phyloP scores from a whole-genome alignment of 2,888 invertebrate species.

The Rosalia funebris region DNA sequence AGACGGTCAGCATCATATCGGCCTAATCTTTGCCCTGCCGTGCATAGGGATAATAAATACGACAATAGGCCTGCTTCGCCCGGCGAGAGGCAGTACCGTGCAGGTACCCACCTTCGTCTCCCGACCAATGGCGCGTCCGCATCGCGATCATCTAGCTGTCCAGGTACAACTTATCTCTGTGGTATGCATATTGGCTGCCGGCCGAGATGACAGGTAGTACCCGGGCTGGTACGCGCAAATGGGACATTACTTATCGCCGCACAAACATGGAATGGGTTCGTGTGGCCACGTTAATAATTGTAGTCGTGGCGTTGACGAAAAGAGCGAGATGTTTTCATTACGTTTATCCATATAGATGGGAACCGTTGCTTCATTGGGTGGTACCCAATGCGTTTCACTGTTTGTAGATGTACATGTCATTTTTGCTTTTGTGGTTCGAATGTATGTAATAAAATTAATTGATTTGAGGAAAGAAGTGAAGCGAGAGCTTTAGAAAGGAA shows the following conservation, averaged over 20 bases:
- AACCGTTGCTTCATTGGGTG: not conserved
- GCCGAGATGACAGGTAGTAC: constrained; percentile 2
- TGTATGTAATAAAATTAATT: too few relatives aligned
- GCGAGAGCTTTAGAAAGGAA: too few relatives aligned
- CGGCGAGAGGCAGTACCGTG: constrained; percentile 27
- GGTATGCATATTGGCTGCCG: not conserved
- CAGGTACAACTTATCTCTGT: constrained; percentile 7
- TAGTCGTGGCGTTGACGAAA: too few relatives aligned
- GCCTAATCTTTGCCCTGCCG: not conserved
- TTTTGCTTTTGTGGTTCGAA: too few relatives aligned
- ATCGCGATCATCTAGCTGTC: constrained; percentile 20
- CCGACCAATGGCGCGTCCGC: constrained; percentile 17
- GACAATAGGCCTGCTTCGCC: constrained; percentile 21
- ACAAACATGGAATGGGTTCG: not conserved
- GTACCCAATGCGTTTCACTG: not conserved
- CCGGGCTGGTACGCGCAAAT: not conserved
- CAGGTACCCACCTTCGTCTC: constrained; percentile 26
- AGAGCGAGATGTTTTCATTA: too few relatives aligned
- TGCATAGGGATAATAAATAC: constrained; percentile 22
- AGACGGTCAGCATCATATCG: not conserved
- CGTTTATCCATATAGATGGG: too few relatives aligned
- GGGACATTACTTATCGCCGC: not conserved
- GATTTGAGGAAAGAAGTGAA: too few relatives aligned
- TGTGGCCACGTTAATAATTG: too few relatives aligned
- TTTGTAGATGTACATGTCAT: too few relatives aligned